Evolutionary conservation across 2,888 invertebrate genomes (phyloP), one percentile per base, ranked within the genome.

Genomic region (Caenorhabditis parvicauda): DNA sequence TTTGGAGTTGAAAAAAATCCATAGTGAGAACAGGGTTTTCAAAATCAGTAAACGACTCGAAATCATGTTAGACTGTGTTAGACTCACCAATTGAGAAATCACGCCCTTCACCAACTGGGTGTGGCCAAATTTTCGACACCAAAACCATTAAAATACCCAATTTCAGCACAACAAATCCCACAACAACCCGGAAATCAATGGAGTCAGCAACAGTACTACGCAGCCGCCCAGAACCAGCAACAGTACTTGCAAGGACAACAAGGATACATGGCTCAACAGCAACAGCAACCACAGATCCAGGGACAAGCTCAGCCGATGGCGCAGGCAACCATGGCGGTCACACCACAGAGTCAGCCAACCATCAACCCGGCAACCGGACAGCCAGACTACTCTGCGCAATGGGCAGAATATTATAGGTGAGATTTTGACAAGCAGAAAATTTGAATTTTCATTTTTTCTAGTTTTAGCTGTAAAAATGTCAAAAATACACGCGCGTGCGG

Each of bases 371-470:
- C 61, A 9, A 79, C 79, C 32, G 79, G 79, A 7, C 91, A 91
- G 80, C 90, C 91, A 2, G 96, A 96, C 84, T 96, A 95, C 84
- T 92, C 92, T 24, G 88, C 90, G 60, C 94, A 95, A 77, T 96
- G 96, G 96, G 92, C 92, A 28, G 94, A 94, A 81, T 96, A 96
- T 86, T 96, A 96, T 84, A 87, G 94, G 76, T 91, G 41, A 19
- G 39, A 14, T 1, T 27, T 35, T 12, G n/a, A n/a, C n/a, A n/a
- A n/a, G n/a, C n/a, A n/a, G n/a, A n/a, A n/a, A n/a, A n/a, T n/a
- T n/a, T n/a, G n/a, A n/a, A n/a, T n/a, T n/a, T n/a, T n/a, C n/a
- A n/a, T n/a, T n/a, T n/a, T n/a, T n/a, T n/a, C n/a, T n/a, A n/a
- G n/a, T n/a, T n/a, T n/a, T n/a, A n/a, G n/a, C n/a, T n/a, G n/a